phyloP scores from a whole-genome alignment of 1,140 invertebrate species.

The Ptiloglossa arizonensis region DNA sequence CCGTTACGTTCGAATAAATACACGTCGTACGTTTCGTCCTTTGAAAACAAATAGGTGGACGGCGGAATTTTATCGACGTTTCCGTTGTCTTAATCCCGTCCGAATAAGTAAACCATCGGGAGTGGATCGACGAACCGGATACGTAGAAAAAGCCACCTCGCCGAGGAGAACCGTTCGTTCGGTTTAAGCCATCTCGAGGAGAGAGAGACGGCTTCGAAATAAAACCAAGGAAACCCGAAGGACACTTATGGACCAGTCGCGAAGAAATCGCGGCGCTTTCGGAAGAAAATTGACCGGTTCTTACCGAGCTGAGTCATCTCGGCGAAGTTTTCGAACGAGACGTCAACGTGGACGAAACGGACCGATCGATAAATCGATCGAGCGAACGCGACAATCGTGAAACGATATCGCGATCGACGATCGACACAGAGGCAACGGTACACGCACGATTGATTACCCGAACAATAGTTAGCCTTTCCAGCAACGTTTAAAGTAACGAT shows the following conservation, averaged over 20 bases:
- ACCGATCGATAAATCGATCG: neutral
- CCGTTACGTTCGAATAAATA: no score
- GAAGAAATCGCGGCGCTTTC: neutral
- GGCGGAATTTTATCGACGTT: neutral
- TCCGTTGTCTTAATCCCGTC: neutral
- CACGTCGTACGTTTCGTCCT: no score
- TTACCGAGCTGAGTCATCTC: neutral
- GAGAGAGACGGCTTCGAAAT: neutral
- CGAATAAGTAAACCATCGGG: neutral
- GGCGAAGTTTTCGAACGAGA: neutral
- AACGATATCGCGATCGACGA: slow-evolving; percentile 5
- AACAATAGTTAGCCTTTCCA: neutral
- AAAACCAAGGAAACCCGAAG: neutral
- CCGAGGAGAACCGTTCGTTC: no score
- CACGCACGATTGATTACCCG: neutral
- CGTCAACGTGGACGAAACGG: neutral
- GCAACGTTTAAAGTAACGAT: neutral
- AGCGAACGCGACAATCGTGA: neutral
- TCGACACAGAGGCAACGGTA: neutral
- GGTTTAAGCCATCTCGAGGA: neutral
- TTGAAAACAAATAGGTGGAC: slow-evolving; percentile 1
- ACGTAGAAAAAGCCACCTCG: neutral
- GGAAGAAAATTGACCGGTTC: neutral
- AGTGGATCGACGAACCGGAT: neutral
- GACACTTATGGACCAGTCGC: neutral